A percentile compares a stretch with the other conserved stretches of the same genome.
Conservation (phyloP, 2,797 vertebrate species). For the Pipistrellus nathusii region DNA sequence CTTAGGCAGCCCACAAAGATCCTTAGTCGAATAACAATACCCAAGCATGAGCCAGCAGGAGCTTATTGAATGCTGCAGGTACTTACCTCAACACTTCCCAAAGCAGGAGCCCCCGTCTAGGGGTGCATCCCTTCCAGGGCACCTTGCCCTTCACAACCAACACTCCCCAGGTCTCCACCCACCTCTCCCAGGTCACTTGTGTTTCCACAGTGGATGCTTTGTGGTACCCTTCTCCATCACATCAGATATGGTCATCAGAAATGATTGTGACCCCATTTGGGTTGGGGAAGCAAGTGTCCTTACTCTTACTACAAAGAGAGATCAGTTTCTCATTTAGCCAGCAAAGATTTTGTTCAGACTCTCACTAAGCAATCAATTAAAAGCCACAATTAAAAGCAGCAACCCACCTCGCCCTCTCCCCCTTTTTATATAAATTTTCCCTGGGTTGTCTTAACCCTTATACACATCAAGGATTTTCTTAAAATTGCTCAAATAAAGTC, state of each 20-base stretch:
- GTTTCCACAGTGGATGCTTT: neutral
- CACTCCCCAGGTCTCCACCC: neutral
- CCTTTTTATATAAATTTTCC: neutral
- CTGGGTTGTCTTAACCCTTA: neutral
- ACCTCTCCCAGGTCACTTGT: neutral
- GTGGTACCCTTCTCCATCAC: neutral
- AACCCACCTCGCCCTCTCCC: too few species aligned
- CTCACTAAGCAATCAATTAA: neutral
- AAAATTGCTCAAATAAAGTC: neutral
- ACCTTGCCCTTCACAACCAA: neutral
- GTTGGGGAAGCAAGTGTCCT: neutral
- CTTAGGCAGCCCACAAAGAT: neutral
- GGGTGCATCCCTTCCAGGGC: too few species aligned
- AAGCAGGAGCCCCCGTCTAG: neutral
- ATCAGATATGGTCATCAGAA: neutral
- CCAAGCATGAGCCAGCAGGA: neutral
- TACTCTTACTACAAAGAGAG: neutral
- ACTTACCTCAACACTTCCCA: neutral
- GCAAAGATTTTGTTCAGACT: neutral
- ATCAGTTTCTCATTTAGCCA: neutral
- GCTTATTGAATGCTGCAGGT: accelerated
- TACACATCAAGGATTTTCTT: neutral
- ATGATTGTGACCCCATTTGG: neutral
- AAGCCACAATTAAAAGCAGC: neutral
- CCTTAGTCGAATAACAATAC: neutral